Evolutionary conservation across 2,113 vertebrate species (phyloP), one percentile per base, ranked within the genome.

Genomic region (Cnemophilus loriae): DNA sequence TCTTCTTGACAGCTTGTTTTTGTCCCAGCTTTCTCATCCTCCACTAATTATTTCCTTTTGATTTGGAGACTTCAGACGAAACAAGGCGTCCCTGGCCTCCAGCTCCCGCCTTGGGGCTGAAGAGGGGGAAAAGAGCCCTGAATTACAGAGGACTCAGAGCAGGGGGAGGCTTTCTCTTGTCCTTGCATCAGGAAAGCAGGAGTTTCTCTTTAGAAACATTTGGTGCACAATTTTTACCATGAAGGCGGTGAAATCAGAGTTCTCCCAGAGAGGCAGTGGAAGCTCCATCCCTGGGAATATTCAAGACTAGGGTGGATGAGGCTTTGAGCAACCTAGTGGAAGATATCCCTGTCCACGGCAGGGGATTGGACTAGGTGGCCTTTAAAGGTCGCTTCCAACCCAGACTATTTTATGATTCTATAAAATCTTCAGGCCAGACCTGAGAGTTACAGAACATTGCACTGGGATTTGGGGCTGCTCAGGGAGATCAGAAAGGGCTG

Each of bases 1-100:
- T 65, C 86, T 55, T 44, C 56, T 46, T 95, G 91, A 94, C 94
- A 93, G 91, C 87, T 89, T 87, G 63, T 87, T 96, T 94, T 94
- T 13, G 0, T 76, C 67, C 53, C 23, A 76, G 74, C 37, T 69
- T 75, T 60, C 56, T 63, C 2, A 0, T 79, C 83, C 44, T 88
- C 63, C 4, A 1, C 70, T 96, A 92, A 94, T 95, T 95, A 90
- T 83, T 90, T 92, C 88, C 82, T 87, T 96, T 93, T 88, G 82
- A 92, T 92, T 87, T 42, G 32, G 53, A 86, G 50, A 57, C 46
- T 86, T 76, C 61, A 59, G 78, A 76, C 74, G 55, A 69, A 73
- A 37, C 35, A 21, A 56, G 13, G 42, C 0, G 0, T 33, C 6
- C 2, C 4, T 50, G 23, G 73, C 69, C 60, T 78, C 39, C 57